These are phyloP conservation scores for Cephus rjabovi DNA, from an alignment of 2,888 invertebrate species.

Conservation along the genomic window DNA sequence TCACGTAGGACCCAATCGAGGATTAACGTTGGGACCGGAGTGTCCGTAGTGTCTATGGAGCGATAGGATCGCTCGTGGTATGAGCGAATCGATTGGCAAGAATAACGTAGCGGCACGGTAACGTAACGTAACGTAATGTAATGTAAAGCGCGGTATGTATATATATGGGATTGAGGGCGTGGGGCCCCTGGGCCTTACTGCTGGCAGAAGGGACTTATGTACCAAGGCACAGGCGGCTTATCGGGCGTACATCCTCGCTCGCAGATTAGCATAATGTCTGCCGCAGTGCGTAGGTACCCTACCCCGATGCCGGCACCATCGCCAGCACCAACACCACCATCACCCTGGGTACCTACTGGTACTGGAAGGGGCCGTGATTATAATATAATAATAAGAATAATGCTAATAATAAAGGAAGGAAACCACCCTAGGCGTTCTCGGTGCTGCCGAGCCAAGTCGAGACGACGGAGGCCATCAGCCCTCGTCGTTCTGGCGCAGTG, in stretches of 20 bases:
- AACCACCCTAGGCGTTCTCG: conserved; percentile 33
- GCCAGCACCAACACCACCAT: conserved; percentile 1
- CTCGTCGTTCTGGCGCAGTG: conserved; percentile 15
- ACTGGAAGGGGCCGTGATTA: conserved; percentile 41
- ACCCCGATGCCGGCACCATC: not conserved
- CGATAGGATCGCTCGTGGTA: not conserved
- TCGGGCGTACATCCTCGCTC: conserved; percentile 64
- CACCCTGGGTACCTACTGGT: conserved; percentile 25
- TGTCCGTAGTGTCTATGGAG: not conserved
- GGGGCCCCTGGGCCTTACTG: conserved; percentile 62
- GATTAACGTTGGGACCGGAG: not conserved
- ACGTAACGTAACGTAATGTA: conserved; percentile 29
- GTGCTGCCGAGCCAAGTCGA: conserved; percentile 11
- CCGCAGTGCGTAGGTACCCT: conserved; percentile 55
- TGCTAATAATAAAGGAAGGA: conserved; percentile 41
- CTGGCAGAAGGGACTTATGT: conserved; percentile 47
- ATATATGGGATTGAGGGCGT: conserved; percentile 62
- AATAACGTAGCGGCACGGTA: conserved; percentile 6
- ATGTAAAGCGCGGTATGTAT: conserved; percentile 46
- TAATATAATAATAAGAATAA: conserved; percentile 49
- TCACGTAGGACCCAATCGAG: not conserved
- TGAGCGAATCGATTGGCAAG: not conserved
- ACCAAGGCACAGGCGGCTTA: conserved; percentile 50
- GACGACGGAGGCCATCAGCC: conserved; percentile 16
- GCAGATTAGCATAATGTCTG: conserved; percentile 66